phyloP scores from a whole-genome alignment of 2,888 invertebrate genomes.

The Hydrotaea diabolus region DNA sequence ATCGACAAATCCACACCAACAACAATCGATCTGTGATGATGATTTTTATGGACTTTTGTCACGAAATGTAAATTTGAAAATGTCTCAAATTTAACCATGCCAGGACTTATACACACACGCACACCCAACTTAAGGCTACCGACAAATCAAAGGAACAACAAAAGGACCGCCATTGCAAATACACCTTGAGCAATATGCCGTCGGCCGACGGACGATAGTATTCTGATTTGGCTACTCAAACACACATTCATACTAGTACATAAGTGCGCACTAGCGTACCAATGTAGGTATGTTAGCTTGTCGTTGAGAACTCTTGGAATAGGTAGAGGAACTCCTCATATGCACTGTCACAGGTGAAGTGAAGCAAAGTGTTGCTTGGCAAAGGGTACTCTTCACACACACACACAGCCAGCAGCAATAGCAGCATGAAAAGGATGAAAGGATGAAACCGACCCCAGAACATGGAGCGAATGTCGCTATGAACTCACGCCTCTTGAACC shows the following conservation, averaged over 20 bases:
- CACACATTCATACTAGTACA: background rate
- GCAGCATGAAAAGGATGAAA: slow-evolving; percentile 21
- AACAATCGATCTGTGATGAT: slow-evolving; percentile 24
- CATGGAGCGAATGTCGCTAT: background rate
- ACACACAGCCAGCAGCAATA: slow-evolving; percentile 38
- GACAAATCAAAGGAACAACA: slow-evolving; percentile 26
- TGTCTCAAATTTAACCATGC: slow-evolving; percentile 1
- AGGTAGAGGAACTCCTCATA: slow-evolving; percentile 37
- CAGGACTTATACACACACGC: slow-evolving; percentile 24
- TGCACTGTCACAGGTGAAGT: slow-evolving; percentile 46
- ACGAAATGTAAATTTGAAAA: slow-evolving; percentile 43
- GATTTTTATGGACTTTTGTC: slow-evolving; percentile 44
- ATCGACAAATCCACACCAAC: no score
- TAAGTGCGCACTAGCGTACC: no score
- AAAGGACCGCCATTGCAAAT: slow-evolving; percentile 57
- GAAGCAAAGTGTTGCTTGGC: slow-evolving; percentile 47
- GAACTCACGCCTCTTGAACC: slow-evolving; percentile 58
- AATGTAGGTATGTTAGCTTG: background rate
- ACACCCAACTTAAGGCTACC: background rate
- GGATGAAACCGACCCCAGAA: slow-evolving; percentile 33
- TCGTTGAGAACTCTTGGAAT: background rate
- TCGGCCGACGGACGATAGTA: background rate
- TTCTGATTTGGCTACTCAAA: no score
- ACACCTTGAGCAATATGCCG: slow-evolving; percentile 57
- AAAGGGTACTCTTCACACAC: slow-evolving; percentile 50